A percentile compares a stretch with the other conserved stretches of the same genome.
Evolutionary conservation across 2,797 vertebrate species (phyloP).

Genomic region (Morus bassanus): DNA sequence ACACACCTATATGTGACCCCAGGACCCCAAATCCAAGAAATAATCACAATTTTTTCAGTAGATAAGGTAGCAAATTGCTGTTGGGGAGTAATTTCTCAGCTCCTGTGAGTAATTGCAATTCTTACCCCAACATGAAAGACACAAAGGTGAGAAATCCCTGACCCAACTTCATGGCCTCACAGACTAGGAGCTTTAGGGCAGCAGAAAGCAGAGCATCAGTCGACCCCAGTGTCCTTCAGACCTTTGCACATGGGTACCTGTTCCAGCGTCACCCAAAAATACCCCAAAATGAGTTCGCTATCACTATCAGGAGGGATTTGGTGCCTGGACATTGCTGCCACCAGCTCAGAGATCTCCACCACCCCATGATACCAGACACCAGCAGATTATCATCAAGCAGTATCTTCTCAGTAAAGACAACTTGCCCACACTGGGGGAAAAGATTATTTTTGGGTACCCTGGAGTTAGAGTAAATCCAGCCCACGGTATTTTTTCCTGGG

Average conservation of each 20-base stretch:
- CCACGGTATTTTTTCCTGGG: neutral
- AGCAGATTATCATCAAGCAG: neutral
- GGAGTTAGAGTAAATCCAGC: neutral
- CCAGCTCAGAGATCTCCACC: neutral
- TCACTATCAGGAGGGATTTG: neutral
- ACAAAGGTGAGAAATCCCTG: neutral
- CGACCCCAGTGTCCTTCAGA: accelerated
- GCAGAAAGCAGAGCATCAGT: neutral
- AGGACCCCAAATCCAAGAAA: neutral
- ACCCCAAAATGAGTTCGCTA: neutral
- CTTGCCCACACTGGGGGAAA: neutral
- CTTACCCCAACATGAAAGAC: neutral
- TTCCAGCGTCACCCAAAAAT: neutral
- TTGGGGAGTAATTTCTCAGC: neutral
- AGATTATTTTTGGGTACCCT: neutral
- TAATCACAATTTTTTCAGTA: neutral
- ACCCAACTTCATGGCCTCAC: accelerated
- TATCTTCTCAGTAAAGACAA: neutral
- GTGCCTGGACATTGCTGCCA: accelerated
- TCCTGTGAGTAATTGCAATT: neutral
- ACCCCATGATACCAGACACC: accelerated
- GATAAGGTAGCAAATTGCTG: neutral
- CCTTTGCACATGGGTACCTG: neutral
- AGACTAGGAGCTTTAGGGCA: neutral
- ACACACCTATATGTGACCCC: neutral